Percentiles rank a stretch among this genome's conserved stretches.
phyloP scores from a whole-genome alignment of 2,113 vertebrate species.

The Chionis minor region DNA sequence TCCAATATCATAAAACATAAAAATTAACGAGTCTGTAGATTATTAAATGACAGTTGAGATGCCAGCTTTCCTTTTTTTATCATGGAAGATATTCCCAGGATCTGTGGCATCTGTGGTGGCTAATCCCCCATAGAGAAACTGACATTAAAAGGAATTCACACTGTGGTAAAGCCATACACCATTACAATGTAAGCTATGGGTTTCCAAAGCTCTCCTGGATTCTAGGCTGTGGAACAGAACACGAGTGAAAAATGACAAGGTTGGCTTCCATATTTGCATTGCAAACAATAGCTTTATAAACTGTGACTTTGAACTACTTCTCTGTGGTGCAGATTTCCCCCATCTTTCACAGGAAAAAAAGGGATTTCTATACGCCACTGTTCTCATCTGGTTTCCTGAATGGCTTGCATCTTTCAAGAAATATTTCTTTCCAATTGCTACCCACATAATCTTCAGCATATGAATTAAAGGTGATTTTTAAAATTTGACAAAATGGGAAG shows the following conservation, averaged over 20 bases:
- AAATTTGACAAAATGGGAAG: background rate
- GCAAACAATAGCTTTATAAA: conserved; percentile 30
- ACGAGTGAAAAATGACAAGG: conserved; percentile 8
- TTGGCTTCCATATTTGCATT: conserved; percentile 14
- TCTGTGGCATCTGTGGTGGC: conserved; percentile 78
- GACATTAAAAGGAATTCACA: conserved; percentile 76
- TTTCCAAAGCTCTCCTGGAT: conserved; percentile 66
- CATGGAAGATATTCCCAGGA: conserved; percentile 76
- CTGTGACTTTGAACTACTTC: background rate
- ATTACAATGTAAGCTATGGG: conserved; percentile 63
- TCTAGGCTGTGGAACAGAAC: background rate
- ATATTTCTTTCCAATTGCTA: background rate
- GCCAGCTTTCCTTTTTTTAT: conserved; percentile 72
- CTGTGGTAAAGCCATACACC: conserved; percentile 70
- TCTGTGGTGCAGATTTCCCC: background rate
- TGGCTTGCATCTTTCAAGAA: background rate
- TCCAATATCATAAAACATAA: conserved; percentile 56
- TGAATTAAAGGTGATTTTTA: background rate
- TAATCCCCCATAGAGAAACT: conserved; percentile 74
- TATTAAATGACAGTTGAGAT: conserved; percentile 66
- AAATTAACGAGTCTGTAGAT: conserved; percentile 58
- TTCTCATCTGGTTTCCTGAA: background rate
- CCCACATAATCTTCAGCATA: background rate
- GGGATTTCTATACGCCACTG: background rate
- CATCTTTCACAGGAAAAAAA: background rate